These are phyloP conservation scores for Chaitophorus viminalis DNA, from an alignment of 2,888 invertebrate genomes.

Conservation along the genomic window DNA sequence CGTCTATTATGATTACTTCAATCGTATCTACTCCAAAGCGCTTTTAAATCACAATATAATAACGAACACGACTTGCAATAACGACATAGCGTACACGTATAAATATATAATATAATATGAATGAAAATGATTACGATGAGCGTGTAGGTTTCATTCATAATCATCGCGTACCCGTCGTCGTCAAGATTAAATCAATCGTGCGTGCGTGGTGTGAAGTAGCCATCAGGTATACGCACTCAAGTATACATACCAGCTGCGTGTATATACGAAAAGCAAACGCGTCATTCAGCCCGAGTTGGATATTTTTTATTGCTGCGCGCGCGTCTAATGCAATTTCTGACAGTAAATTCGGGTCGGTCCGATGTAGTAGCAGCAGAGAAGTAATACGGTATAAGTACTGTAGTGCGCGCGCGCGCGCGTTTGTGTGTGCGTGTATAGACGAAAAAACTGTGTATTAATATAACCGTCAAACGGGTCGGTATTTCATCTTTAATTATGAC, in stretches of 20 bases:
- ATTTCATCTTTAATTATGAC: slow-evolving; percentile 25
- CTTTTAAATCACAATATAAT: too few relatives aligned
- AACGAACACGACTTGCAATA: too few relatives aligned
- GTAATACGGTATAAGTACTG: neutral
- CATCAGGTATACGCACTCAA: too few relatives aligned
- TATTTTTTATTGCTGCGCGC: neutral
- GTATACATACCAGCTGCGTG: neutral
- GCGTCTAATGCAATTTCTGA: neutral
- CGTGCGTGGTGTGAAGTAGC: neutral
- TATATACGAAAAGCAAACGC: neutral
- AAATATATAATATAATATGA: neutral
- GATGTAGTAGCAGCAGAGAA: neutral
- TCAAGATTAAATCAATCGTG: neutral
- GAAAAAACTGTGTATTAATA: neutral
- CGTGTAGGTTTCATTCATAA: neutral
- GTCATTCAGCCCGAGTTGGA: neutral
- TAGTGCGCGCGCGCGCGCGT: too few relatives aligned
- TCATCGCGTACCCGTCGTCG: neutral
- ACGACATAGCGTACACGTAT: neutral
- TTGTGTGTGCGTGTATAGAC: too few relatives aligned
- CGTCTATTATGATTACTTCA: too few relatives aligned
- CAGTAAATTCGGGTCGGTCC: neutral
- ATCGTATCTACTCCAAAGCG: too few relatives aligned
- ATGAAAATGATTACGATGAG: neutral
- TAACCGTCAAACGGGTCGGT: neutral